Evolutionary conservation across 2,797 vertebrate species (phyloP), one percentile per base, ranked within the genome.

Genomic region (Enteromius trimaculatus): DNA sequence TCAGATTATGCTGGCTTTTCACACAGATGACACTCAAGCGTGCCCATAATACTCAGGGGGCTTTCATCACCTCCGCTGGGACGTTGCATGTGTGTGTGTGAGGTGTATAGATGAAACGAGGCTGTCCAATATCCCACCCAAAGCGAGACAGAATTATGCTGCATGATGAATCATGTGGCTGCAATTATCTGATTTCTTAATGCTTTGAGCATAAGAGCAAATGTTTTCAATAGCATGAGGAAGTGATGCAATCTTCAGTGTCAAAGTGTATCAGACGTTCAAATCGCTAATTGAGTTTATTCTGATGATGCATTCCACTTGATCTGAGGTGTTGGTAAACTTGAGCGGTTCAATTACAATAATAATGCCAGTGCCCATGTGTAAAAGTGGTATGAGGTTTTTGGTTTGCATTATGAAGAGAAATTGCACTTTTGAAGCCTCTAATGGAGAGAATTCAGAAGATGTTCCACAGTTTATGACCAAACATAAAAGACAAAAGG

Each of bases 1-100:
- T 75, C 89, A 92, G 92, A 93, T 92, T 91, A 92, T 91, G 87
- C 9, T 3, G 34, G 90, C 77, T 92, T 91, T 92, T 90, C 87
- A 88, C 90, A 88, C 89, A 77, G 86, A 88, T 88, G 47, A 1
- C 83, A 37, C 80, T 84, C 82, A 86, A 68, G 72, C 86, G 84
- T 75, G 16, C 77, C 31, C 37, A 87, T 85, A 89, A 84, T 80
- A 88, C 89, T 62, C 91, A 76, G 90, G 84, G 44, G 88, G 71
- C 75, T 89, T 90, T 92, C 90, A 82, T 91, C 93, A 91, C 92
- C 92, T 93, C 92, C 19, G 89, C 88, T 86, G 88, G 92, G 69
- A 62, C 21, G 3, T 23, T 60, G 14, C 5, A 1, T 58, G 4
- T 58, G 34, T 49, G 37, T 49, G 34, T 74, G 51, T 70, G 75